phyloP scores from a whole-genome alignment of 1,140 invertebrate species.

The Scaptomyza montana region DNA sequence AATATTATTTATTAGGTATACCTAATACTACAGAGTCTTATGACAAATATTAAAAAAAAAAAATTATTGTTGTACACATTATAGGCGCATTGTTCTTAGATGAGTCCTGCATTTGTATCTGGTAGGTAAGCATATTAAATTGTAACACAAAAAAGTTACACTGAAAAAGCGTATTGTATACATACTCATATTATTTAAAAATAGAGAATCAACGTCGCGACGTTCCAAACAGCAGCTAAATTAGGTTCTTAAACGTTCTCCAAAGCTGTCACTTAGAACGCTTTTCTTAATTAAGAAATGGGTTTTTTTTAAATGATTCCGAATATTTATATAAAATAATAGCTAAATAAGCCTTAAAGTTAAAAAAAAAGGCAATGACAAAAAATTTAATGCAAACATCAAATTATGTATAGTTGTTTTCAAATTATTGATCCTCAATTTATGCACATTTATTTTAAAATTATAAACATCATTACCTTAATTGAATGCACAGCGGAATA shows the following conservation, averaged over 20 bases:
- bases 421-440: slow-evolving; percentile 1
- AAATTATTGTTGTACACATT: slow-evolving; percentile 18
- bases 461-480: too few relatives aligned
- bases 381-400: not conserved
- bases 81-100: slow-evolving; percentile 16
- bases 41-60: slow-evolving; percentile 28
- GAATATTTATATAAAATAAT: slow-evolving; percentile 5
- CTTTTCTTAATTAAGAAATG: slow-evolving; percentile 2
- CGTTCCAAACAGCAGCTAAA: not conserved
- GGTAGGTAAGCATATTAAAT: slow-evolving; percentile 23
- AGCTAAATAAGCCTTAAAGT: slow-evolving; percentile 6
- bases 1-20: slow-evolving; percentile 29
- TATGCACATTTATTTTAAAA: not conserved
- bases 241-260: not conserved
- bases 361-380: slow-evolving; percentile 30
- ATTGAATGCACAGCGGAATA: slow-evolving; percentile 1
- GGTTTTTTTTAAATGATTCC: slow-evolving; percentile 1
- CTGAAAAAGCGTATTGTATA: slow-evolving; percentile 5
- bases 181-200: slow-evolving; percentile 8
- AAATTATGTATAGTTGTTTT: not conserved
- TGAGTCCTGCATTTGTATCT: slow-evolving; percentile 32
- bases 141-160: slow-evolving; percentile 21
- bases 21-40: slow-evolving; percentile 28
- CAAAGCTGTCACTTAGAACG: too few relatives aligned
- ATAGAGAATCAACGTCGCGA: not conserved